Conservation (phyloP, 2,888 invertebrate genomes). For the Timema cristinae region DNA sequence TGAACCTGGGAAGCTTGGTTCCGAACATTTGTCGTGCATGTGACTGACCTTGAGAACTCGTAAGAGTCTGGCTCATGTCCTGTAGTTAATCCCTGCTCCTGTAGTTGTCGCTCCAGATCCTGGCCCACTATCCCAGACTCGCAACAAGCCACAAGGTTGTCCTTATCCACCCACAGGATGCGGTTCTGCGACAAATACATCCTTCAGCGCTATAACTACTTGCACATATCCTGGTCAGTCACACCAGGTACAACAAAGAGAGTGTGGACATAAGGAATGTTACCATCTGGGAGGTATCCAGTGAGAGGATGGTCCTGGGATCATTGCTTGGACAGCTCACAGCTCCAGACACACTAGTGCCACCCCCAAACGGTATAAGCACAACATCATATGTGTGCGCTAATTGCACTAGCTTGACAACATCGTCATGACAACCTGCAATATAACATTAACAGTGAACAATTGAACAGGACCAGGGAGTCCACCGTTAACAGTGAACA, state of each 20-base stretch:
- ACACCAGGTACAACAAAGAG: background rate
- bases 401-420: slow-evolving; percentile 70
- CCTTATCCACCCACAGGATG: slow-evolving; percentile 87
- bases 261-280: background rate
- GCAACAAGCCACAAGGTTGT: slow-evolving; percentile 75
- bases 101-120: slow-evolving; percentile 83
- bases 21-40: too few relatives aligned
- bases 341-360: slow-evolving; percentile 88
- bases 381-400: slow-evolving; percentile 73
- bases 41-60: slow-evolving; percentile 90
- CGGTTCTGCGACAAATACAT: slow-evolving; percentile 57
- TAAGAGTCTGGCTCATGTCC: slow-evolving; percentile 99
- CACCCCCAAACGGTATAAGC: slow-evolving; percentile 92
- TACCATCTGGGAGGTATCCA: slow-evolving; percentile 93
- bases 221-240: background rate
- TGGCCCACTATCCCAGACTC: slow-evolving; percentile 94
- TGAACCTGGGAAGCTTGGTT: too few relatives aligned
- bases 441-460: slow-evolving; percentile 8
- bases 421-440: slow-evolving; percentile 70
- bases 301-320: slow-evolving; percentile 72
- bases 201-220: background rate
- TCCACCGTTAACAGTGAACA: background rate
- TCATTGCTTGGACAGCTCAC: slow-evolving; percentile 79
- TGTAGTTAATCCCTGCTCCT: slow-evolving; percentile 73
- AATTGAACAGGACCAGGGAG: too few relatives aligned